These are phyloP conservation scores for Pampusana beccarii DNA, from an alignment of 2,113 vertebrate species.

Conservation along the genomic window DNA sequence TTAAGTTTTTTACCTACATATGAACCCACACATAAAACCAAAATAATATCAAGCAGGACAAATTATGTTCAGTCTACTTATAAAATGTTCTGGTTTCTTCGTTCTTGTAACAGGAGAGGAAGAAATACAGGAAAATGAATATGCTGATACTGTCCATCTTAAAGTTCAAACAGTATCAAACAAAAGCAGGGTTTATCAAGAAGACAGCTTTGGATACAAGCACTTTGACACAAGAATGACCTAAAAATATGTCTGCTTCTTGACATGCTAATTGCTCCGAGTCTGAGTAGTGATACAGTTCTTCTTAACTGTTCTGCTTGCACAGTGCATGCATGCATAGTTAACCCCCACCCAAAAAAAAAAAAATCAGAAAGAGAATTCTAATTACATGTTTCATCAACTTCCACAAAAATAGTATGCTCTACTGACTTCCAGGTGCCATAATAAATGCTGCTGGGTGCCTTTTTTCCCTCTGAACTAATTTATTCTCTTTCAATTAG, in stretches of 20 bases:
- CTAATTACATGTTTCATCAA: conserved; percentile 49
- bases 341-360: background rate
- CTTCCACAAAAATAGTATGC: conserved; percentile 22
- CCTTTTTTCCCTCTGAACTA: background rate
- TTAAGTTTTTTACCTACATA: background rate
- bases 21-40: background rate
- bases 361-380: conserved; percentile 25
- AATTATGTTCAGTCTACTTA: background rate
- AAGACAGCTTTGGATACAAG: background rate
- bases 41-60: background rate
- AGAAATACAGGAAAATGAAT: conserved; percentile 4
- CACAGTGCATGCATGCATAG: background rate
- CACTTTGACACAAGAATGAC: conserved; percentile 48
- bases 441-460: background rate
- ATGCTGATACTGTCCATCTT: background rate
- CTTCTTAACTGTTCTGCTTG: conserved; percentile 4
- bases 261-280: conserved; percentile 47
- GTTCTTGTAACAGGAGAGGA: background rate
- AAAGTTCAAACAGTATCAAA: conserved; percentile 12
- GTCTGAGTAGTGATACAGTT: background rate
- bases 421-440: background rate
- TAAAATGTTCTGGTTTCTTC: conserved; percentile 9
- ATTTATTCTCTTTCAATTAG: background rate
- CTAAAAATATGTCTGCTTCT: conserved; percentile 24
- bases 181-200: conserved; percentile 32